Evolutionary conservation across 2,797 vertebrate species (phyloP).

Genomic region (Falco biarmicus): DNA sequence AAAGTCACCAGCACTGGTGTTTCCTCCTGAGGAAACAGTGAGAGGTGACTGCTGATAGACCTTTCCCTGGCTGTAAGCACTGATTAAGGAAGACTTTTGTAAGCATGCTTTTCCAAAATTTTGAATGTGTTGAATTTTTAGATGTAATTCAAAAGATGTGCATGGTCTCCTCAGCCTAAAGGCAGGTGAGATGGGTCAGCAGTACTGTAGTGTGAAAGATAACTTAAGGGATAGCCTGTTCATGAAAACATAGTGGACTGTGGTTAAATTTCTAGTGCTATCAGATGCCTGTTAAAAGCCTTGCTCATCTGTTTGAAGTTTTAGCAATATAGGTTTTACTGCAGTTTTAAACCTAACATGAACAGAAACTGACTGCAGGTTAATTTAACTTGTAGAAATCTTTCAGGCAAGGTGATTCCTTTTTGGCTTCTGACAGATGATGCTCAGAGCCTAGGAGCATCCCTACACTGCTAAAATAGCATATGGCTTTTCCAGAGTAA

Average conservation of each 20-base stretch:
- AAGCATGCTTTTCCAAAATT: neutral
- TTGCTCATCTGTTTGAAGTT: neutral
- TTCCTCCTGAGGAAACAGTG: neutral
- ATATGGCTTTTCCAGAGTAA: neutral
- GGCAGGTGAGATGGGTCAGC: neutral
- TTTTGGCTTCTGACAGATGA: constrained; percentile 10
- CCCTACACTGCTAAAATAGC: neutral
- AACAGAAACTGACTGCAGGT: neutral
- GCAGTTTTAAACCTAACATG: neutral
- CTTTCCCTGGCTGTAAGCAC: neutral
- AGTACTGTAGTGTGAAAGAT: neutral
- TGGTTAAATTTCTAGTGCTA: neutral
- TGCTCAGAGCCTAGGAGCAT: neutral
- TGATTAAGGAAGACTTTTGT: neutral
- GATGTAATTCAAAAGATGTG: neutral
- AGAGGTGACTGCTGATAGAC: neutral
- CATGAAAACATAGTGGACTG: neutral
- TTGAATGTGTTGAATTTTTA: neutral
- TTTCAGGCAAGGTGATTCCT: neutral
- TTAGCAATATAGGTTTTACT: neutral
- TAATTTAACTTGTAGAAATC: constrained; percentile 27
- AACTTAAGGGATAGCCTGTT: neutral
- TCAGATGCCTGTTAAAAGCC: neutral
- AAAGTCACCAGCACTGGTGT: neutral
- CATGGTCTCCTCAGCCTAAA: neutral